phyloP scores from a whole-genome alignment of 2,113 vertebrate genomes.

The Lamprologus tigripictilis region DNA sequence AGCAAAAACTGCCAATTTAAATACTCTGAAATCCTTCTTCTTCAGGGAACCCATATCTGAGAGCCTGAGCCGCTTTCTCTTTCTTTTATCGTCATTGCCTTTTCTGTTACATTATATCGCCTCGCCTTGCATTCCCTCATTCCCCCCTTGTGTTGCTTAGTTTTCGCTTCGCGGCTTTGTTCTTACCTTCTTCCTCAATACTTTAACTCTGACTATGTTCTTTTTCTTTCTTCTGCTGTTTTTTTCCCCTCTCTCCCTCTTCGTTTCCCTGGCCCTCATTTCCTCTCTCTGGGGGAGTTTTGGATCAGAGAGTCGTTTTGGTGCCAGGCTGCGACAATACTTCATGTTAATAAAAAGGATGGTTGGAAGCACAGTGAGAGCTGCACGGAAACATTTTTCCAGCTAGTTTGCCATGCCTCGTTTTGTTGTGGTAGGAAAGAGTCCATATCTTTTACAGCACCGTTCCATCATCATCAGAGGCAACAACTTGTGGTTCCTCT shows the following conservation, averaged over 20 bases:
- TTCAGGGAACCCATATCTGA: conserved; percentile 24
- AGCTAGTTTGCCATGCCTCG: conserved; percentile 8
- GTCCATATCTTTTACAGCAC: not conserved
- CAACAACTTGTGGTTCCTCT: not conserved
- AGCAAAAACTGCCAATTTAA: conserved; percentile 52
- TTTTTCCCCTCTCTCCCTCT: not conserved
- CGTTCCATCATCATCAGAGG: conserved; percentile 20
- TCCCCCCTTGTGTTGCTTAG: not conserved
- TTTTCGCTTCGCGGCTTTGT: conserved; percentile 7
- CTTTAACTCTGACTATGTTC: conserved; percentile 18
- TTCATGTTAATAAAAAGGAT: conserved; percentile 56
- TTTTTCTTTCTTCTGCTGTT: not conserved
- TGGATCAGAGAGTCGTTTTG: conserved; percentile 43
- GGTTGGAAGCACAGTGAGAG: conserved; percentile 35
- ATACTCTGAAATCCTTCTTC: conserved; percentile 26
- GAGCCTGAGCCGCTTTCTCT: not conserved
- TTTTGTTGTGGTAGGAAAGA: conserved; percentile 24
- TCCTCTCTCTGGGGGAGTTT: conserved; percentile 40
- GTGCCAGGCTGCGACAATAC: conserved; percentile 38
- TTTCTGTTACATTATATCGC: not conserved
- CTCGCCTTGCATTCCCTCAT: not conserved
- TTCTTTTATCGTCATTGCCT: conserved; percentile 17
- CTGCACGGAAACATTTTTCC: conserved; percentile 1
- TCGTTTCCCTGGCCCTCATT: conserved; percentile 12
- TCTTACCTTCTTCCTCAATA: conserved; percentile 1